Evolutionary conservation across 1,140 invertebrate genomes (phyloP), one percentile per base, ranked within the genome.

Genomic region (Drosophila mauritiana): DNA sequence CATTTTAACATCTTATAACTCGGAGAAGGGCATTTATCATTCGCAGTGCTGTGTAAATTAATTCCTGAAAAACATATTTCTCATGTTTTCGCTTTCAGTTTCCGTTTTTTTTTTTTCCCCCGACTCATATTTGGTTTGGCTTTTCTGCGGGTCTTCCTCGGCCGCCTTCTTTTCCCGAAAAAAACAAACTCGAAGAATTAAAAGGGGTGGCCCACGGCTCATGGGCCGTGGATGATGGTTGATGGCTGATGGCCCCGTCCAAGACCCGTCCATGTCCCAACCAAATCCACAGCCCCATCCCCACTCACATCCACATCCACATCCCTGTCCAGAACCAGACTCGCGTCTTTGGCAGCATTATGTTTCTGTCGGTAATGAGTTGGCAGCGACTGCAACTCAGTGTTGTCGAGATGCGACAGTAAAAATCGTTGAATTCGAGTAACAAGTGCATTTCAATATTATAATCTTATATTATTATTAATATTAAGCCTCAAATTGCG

Each of bases 51-150:
- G 0, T 3, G 17, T 2, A 13, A 40, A 13, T 6, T 6, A 7
- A 20, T 56, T 57, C 36, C 42, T 48, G 56, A 40, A 49, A 42
- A 68, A 77, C 55, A 45, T 64, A 49, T 54, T 37, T 48, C 46
- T 53, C 45, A 56, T 61, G 48, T 83, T 72, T 80, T 85, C 73
- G 73, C 81, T 80, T 80, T 85, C 63, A 56, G 79, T 85, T 80
- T 73, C 67, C 63, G 56, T 59, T 39, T 34, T 39, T 45, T 46
- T 64, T 67, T 20, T 67, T 20, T 48, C 13, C 31, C 46, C 61
- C 64, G 20, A 20, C 22, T 65, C 64, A 57, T 72, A 70, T 70
- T 48, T 70, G 68, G 68, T 57, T 70, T 36, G 51, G 67, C 54
- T 78, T 73, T 77, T 80, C 67, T 85, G 81, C 81, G 78, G 81